Evolutionary conservation across 2,113 vertebrate genomes (phyloP), one percentile per base, ranked within the genome.

Genomic region (Hydrochoerus hydrochaeris): DNA sequence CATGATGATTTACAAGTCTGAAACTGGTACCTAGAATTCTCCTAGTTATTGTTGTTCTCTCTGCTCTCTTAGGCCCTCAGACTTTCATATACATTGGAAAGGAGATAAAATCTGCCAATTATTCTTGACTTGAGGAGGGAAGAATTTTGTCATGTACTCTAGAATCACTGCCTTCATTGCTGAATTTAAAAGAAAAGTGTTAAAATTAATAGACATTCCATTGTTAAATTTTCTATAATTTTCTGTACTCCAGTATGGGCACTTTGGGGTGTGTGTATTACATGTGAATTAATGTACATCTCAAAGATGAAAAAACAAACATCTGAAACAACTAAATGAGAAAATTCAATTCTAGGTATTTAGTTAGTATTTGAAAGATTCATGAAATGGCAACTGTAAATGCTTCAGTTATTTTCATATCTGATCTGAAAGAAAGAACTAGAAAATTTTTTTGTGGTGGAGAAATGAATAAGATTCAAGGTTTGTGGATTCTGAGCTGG

Each of bases 151-250:
- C n/a, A 28, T 32, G 7, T 28, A 46, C 65, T 26, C 41, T 65
- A 46, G 67, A 73, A 49, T 52, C 80, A 88, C 35, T 90, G 1
- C 28, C 30, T 65, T 67, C 38, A 87, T 35, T 58, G 28, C 20
- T 87, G 35, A 75, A n/a, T 80, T 94, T 69, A 93, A 46, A 75
- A 82, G 78, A 17, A 90, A 80, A 94, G 26, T 94, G 17, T 85
- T 77, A 78, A 77, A 77, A 87, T 58, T 81, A 90, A n/a, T 85
- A 77, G 38, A 91, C 30, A 60, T 41, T 85, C 30, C 28, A 57
- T 14, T 91, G 75, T 80, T 73, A 16, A 77, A 28, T 78, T 94
- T 94, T 81, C 71, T 85, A 2, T 89, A 41, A 87, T 89, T 86
- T 88, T 83, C 78, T 92, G 49, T 81, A 86, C 26, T 63, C 73